These are phyloP conservation scores for Xylocopa sonorina DNA, from an alignment of 1,140 invertebrate genomes.

Conservation along the genomic window DNA sequence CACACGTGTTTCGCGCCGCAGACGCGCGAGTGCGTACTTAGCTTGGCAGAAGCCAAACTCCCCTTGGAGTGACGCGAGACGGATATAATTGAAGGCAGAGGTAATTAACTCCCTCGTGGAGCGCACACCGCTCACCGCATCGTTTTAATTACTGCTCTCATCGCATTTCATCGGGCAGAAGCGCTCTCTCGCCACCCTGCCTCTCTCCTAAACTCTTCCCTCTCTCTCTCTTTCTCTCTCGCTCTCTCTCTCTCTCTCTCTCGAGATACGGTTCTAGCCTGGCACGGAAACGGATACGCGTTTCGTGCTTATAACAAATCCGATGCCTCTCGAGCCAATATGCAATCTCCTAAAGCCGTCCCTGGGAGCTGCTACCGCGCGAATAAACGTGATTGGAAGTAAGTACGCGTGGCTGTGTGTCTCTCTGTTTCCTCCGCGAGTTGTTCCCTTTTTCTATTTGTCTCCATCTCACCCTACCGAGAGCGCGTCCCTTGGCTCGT, in stretches of 20 bases:
- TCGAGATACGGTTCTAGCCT: background rate
- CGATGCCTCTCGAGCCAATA: constrained; percentile 32
- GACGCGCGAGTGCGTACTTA: constrained; percentile 69
- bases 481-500: background rate
- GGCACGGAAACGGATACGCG: constrained; percentile 21
- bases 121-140: constrained; percentile 69
- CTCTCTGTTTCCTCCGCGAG: background rate
- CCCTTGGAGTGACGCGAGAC: constrained; percentile 78
- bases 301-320: constrained; percentile 75
- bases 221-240: background rate
- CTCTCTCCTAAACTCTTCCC: background rate
- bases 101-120: constrained; percentile 79
- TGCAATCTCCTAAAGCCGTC: constrained; percentile 28
- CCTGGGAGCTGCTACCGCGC: background rate
- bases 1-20: constrained; percentile 33
- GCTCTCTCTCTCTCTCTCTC: constrained; percentile 41
- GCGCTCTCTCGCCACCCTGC: constrained; percentile 29
- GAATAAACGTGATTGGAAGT: constrained; percentile 19
- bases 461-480: too few species aligned
- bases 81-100: constrained; percentile 78
- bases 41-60: constrained; percentile 66
- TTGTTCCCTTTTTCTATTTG: too few species aligned
- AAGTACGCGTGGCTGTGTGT: background rate
- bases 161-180: constrained; percentile 78
- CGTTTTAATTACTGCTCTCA: constrained; percentile 80